Percentiles rank a stretch among this genome's conserved stretches.
These are phyloP conservation scores for Papilio machaon DNA, from an alignment of 1,140 invertebrate genomes.

Conservation along the genomic window DNA sequence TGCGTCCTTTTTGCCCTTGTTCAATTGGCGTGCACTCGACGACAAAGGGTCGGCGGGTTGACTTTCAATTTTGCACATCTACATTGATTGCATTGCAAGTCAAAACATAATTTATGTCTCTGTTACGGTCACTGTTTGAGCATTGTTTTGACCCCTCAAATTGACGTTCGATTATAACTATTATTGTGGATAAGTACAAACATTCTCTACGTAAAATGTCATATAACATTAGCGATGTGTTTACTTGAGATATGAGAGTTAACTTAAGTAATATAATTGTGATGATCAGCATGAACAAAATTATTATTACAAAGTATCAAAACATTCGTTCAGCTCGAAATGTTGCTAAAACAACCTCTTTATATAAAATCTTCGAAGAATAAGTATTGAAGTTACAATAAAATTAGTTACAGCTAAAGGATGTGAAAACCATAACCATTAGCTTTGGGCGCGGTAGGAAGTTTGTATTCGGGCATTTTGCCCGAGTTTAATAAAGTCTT, in stretches of 20 bases:
- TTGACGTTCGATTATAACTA: neutral
- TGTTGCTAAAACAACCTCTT: slow-evolving; percentile 16
- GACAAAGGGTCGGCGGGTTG: slow-evolving; percentile 18
- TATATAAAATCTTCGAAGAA: neutral
- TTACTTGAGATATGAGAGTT: neutral
- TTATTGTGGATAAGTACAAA: neutral
- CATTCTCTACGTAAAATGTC: neutral
- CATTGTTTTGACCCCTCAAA: neutral
- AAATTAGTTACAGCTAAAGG: slow-evolving; percentile 14
- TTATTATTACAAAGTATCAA: neutral
- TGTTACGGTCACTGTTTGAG: neutral
- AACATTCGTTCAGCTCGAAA: neutral
- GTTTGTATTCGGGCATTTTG: slow-evolving; percentile 53
- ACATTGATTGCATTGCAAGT: neutral
- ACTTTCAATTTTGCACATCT: slow-evolving; percentile 18
- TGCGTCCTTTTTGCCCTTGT: slow-evolving; percentile 61
- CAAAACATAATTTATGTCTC: slow-evolving; percentile 1
- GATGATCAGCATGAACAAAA: neutral
- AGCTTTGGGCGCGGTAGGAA: slow-evolving; percentile 11
- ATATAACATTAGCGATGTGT: neutral
- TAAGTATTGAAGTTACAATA: slow-evolving; percentile 11
- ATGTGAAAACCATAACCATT: slow-evolving; percentile 26
- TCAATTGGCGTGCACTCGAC: slow-evolving; percentile 42
- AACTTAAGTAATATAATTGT: neutral
- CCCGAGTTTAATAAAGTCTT: slow-evolving; percentile 50